A percentile compares a stretch with the other conserved stretches of the same genome.
phyloP scores from a whole-genome alignment of 2,113 vertebrate species.

The Acanthochromis polyacanthus region DNA sequence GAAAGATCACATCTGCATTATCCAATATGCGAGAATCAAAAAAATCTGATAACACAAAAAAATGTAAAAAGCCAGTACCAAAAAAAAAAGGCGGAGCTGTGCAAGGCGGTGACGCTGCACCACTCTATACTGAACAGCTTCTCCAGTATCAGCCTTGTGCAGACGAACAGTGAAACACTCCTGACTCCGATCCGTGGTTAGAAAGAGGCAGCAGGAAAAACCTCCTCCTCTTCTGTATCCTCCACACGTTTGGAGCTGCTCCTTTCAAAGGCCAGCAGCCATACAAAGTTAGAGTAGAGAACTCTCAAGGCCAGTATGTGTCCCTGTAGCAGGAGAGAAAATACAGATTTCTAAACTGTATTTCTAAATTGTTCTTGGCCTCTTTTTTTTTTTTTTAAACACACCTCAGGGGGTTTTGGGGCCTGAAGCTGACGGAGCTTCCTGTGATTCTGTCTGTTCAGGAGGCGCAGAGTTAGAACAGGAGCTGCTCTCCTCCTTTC shows the following conservation, averaged over 20 bases:
- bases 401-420: constrained; percentile 92
- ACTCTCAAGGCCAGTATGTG: constrained; percentile 1
- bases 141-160: constrained; percentile 19
- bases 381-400: neutral
- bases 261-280: constrained; percentile 17
- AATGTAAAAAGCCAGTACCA: neutral
- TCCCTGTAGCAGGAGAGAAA: constrained; percentile 28
- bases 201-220: neutral
- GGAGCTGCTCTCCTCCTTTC: constrained; percentile 86
- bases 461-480: constrained; percentile 82
- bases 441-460: constrained; percentile 88
- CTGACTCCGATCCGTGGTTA: neutral
- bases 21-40: neutral
- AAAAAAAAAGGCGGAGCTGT: constrained; percentile 10
- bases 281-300: constrained; percentile 8
- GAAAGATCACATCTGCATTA: constrained; percentile 21
- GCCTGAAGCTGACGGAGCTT: constrained; percentile 82
- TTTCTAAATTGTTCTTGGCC: neutral
- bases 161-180: constrained; percentile 12
- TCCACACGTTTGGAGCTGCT: constrained; percentile 7
- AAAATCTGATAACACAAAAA: constrained; percentile 12
- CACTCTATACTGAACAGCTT: neutral
- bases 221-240: neutral
- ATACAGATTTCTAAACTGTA: neutral
- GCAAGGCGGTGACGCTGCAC: neutral